phyloP scores from a whole-genome alignment of 2,888 invertebrate species.

The Brenthis daphne region DNA sequence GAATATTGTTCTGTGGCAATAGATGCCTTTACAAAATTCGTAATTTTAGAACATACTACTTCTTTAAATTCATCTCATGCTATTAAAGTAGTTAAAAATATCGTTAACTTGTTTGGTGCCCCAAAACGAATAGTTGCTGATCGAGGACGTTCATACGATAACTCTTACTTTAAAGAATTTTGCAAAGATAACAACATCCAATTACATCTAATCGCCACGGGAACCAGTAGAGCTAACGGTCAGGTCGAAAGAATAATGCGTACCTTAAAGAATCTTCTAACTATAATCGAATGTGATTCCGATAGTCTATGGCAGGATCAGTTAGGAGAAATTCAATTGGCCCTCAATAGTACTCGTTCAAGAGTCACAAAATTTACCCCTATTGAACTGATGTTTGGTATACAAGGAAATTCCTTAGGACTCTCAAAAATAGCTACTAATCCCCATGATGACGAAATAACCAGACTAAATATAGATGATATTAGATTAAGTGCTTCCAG shows the following conservation, averaged over 20 bases:
- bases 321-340: slow-evolving; percentile 40
- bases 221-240: slow-evolving; percentile 24
- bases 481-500: slow-evolving; percentile 11
- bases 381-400: slow-evolving; percentile 34
- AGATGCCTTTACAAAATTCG: slow-evolving; percentile 1
- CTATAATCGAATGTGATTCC: slow-evolving; percentile 32
- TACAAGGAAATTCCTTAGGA: slow-evolving; percentile 8
- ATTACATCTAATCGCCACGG: slow-evolving; percentile 33
- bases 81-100: background rate
- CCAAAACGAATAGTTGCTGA: slow-evolving; percentile 1
- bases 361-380: slow-evolving; percentile 40
- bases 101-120: background rate
- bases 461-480: slow-evolving; percentile 15
- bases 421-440: background rate
- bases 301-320: slow-evolving; percentile 38
- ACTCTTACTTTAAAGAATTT: background rate
- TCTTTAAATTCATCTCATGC: background rate
- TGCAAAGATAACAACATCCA: slow-evolving; percentile 25
- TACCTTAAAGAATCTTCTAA: slow-evolving; percentile 40
- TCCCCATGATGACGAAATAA: background rate
- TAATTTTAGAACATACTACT: background rate
- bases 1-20: slow-evolving; percentile 2
- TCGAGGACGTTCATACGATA: background rate
- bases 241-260: slow-evolving; percentile 33
- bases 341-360: slow-evolving; percentile 40